Percentiles rank a stretch among this genome's conserved stretches.
Evolutionary conservation across 2,797 vertebrate species (phyloP).

Genomic region (Liasis olivaceus): DNA sequence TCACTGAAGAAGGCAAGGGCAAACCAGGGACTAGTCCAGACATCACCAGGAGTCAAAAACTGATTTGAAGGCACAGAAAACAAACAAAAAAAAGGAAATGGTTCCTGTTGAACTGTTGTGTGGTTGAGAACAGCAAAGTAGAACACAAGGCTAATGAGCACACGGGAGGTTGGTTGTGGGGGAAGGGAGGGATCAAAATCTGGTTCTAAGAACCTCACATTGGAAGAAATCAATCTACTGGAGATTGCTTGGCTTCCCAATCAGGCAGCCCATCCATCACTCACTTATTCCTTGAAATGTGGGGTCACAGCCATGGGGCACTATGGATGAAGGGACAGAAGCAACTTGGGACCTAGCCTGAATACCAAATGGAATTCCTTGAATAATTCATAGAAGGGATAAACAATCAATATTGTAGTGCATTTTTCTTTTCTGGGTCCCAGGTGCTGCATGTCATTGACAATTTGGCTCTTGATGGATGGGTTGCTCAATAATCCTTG

Average conservation of each 20-base stretch:
- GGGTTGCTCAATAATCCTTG: constrained; percentile 30
- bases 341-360: constrained; percentile 14
- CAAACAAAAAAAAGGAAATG: constrained; percentile 16
- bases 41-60: not conserved
- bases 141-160: constrained; percentile 49
- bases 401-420: constrained; percentile 46
- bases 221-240: constrained; percentile 62
- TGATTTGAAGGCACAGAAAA: not conserved
- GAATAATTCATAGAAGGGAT: constrained; percentile 64
- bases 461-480: constrained; percentile 39
- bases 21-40: not conserved
- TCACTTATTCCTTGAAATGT: constrained; percentile 25
- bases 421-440: not conserved
- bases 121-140: constrained; percentile 61
- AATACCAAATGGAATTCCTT: constrained; percentile 52
- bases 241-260: constrained; percentile 42
- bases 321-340: constrained; percentile 29
- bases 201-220: constrained; percentile 61
- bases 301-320: constrained; percentile 12
- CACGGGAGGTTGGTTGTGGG: constrained; percentile 30
- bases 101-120: constrained; percentile 58
- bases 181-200: constrained; percentile 43
- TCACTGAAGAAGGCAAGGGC: not conserved
- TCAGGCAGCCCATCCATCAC: constrained; percentile 22
- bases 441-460: constrained; percentile 40